Evolutionary conservation across 2,888 invertebrate species (phyloP).

Genomic region (Caenorhabditis drosophilae): DNA sequence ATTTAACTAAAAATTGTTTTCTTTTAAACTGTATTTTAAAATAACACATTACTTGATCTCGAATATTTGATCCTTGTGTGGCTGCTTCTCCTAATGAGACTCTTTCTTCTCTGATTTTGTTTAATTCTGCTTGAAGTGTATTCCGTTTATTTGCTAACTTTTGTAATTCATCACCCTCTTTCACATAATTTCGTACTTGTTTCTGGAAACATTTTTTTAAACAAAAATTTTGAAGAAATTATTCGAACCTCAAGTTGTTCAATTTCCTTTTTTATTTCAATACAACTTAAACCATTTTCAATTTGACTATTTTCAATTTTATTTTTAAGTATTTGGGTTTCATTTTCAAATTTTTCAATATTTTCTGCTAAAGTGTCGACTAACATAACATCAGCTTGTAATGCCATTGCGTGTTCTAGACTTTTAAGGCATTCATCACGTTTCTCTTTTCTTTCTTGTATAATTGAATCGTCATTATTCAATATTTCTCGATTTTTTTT

Average conservation of each 20-base stretch:
- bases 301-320: not conserved
- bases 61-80: conserved; percentile 11
- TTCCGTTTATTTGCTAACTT: conserved; percentile 11
- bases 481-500: not conserved
- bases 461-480: conserved; percentile 9
- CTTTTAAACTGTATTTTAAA: too few relatives aligned
- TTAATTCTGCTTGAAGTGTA: conserved; percentile 16
- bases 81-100: conserved; percentile 37
- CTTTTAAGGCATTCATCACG: conserved; percentile 1
- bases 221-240: too few relatives aligned
- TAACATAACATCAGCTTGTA: conserved; percentile 40
- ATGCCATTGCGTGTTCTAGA: not conserved
- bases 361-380: conserved; percentile 27
- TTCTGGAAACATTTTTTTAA: too few relatives aligned
- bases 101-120: conserved; percentile 27
- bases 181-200: conserved; percentile 10
- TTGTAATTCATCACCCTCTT: conserved; percentile 22
- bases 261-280: not conserved
- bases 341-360: conserved; percentile 1
- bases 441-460: conserved; percentile 11
- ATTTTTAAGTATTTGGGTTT: conserved; percentile 1
- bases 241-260: conserved; percentile 21
- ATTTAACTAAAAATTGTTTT: conserved; percentile 1
- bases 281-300: not conserved
- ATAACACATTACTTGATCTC: not conserved